A percentile compares a stretch with the other conserved stretches of the same genome.
These are phyloP conservation scores for Cephus rjabovi DNA, from an alignment of 2,888 invertebrate species.

Conservation along the genomic window DNA sequence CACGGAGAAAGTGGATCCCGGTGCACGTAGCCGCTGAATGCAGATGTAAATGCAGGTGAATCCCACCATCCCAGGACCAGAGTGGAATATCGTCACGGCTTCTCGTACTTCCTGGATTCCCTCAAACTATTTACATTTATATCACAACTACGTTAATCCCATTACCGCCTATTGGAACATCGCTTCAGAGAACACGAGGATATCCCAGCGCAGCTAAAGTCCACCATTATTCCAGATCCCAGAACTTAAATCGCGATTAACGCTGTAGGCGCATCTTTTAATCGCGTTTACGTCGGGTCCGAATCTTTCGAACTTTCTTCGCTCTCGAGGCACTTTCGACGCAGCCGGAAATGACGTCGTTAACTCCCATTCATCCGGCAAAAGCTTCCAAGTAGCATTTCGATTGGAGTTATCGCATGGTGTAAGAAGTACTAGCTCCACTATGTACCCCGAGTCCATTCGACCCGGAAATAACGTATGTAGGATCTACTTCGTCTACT, in stretches of 20 bases:
- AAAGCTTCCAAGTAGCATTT: neutral
- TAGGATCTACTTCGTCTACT: conserved; percentile 6
- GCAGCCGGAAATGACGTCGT: neutral
- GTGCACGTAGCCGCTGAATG: neutral
- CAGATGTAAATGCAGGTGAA: neutral
- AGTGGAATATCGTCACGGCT: conserved; percentile 23
- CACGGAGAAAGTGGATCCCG: conserved; percentile 32
- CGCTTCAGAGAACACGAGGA: neutral
- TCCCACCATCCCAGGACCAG: neutral
- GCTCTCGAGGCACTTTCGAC: neutral
- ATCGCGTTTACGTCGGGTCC: neutral
- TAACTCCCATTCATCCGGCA: neutral
- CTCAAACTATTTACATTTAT: conserved; percentile 56
- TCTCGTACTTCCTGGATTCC: conserved; percentile 21
- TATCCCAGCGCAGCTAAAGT: neutral
- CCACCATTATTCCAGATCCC: neutral
- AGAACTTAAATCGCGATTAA: neutral
- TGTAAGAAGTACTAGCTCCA: neutral
- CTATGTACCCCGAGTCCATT: neutral
- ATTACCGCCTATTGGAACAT: conserved; percentile 46
- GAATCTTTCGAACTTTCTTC: neutral
- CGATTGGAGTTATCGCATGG: neutral
- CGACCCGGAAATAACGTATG: neutral
- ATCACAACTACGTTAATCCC: conserved; percentile 53
- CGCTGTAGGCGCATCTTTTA: neutral